Base-by-base conservation (phyloP, 2,888 invertebrate genomes). In the Theodoxus fluviatilis region DNA sequence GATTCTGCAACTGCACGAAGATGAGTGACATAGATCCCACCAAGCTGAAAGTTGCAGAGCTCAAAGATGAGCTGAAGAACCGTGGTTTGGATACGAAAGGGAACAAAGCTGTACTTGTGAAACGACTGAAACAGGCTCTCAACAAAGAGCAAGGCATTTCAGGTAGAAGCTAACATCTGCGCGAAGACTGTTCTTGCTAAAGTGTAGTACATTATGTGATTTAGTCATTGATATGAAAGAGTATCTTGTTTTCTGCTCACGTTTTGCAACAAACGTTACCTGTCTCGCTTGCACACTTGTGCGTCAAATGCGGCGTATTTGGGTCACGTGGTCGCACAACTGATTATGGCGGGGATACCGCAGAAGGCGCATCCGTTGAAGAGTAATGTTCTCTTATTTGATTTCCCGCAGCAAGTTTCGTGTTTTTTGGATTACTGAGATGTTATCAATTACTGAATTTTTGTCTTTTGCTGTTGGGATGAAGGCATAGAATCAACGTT, bases 81-180 rank as follows among this genome's bases (percentile, higher is more conserved):
- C 92, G 96, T 79, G 94, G 95, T 75, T 91, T 97, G 83, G 96
- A 96, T 87, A 92, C 93, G 74, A 96, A 95, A 90, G 97, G 97
- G 84, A 93, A 92, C 84, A 97, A 97, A 91, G 93, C 95, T 86
- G 93, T 93, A 83, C 91, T 97, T 78, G 93, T 96, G 40, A 94
- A 95, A 87, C 91, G 96, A 83, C 90, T 97, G 83, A 92, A 92
- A 86, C 93, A 93, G 87, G 94, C 95, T 74, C 88, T 96, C 77
- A 74, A 75, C 55, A 70, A 73, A 47, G 78, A 79, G 69, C 67
- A 69, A 12, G 78, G 76, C 6, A 72, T n/a, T n/a, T n/a, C n/a
- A n/a, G n/a, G n/a, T n/a, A n/a, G n/a, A n/a, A n/a, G n/a, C n/a
- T n/a, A n/a, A n/a, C n/a, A n/a, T n/a, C n/a, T n/a, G n/a, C n/a